A percentile compares a stretch with the other conserved stretches of the same genome.
Conservation (phyloP, 2,797 vertebrate species). For the Sylvilagus floridanus region DNA sequence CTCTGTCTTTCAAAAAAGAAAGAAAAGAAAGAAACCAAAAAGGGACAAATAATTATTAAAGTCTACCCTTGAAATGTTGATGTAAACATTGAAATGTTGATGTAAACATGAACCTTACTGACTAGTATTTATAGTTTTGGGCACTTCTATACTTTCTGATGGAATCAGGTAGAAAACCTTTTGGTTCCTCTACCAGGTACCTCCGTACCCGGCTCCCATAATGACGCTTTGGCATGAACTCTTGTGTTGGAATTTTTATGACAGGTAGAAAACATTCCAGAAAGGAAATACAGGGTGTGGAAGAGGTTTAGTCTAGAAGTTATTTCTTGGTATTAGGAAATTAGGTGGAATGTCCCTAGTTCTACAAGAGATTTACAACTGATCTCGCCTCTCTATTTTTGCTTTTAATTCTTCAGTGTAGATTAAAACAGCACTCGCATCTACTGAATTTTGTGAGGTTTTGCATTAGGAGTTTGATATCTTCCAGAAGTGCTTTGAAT, state of each 20-base stretch:
- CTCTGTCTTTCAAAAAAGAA: no score
- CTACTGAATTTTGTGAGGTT: neutral
- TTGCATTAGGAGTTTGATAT: neutral
- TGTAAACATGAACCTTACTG: constrained; percentile 36
- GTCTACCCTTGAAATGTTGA: constrained; percentile 57
- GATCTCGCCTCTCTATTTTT: neutral
- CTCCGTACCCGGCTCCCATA: neutral
- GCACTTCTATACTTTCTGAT: neutral
- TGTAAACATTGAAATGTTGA: constrained; percentile 59
- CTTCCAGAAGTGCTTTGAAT: neutral
- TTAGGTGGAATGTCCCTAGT: neutral
- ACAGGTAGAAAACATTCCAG: constrained; percentile 54
- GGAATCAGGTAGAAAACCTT: neutral
- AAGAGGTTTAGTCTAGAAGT: constrained; percentile 1
- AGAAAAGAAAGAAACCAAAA: neutral
- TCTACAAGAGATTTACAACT: constrained; percentile 24
- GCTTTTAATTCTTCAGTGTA: neutral
- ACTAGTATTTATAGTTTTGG: neutral
- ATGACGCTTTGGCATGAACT: constrained; percentile 49
- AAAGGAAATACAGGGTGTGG: neutral
- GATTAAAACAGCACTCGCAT: neutral
- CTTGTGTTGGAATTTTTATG: constrained; percentile 62
- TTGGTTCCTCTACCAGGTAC: constrained; percentile 61
- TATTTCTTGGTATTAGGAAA: neutral
- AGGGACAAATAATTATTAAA: neutral